These are phyloP conservation scores for Grus americana DNA, from an alignment of 2,113 vertebrate genomes.

Conservation along the genomic window DNA sequence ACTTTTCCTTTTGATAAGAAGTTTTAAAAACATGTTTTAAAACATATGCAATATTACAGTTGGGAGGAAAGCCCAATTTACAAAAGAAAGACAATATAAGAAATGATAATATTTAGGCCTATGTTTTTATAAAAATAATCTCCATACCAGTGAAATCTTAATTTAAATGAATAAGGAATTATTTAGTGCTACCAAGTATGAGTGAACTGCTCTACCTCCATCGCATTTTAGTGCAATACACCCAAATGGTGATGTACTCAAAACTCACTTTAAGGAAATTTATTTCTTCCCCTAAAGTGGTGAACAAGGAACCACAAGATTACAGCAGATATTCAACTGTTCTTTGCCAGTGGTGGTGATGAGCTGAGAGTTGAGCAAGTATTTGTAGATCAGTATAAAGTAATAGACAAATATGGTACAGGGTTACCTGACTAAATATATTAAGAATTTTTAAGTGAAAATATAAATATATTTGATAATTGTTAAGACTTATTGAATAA, in stretches of 20 bases:
- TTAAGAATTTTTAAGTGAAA: not conserved
- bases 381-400: not conserved
- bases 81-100: not conserved
- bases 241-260: not conserved
- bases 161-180: not conserved
- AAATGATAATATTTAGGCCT: not conserved
- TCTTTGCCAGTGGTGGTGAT: not conserved
- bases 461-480: not conserved
- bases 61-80: not conserved
- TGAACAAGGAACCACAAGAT: not conserved
- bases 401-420: not conserved
- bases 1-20: not conserved
- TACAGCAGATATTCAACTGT: not conserved
- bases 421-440: not conserved
- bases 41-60: not conserved
- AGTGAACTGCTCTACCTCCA: not conserved
- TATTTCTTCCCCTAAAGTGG: not conserved
- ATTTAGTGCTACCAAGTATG: not conserved
- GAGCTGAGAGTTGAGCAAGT: not conserved
- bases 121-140: not conserved
- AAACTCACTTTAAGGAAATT: not conserved
- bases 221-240: not conserved
- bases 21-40: not conserved
- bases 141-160: not conserved
- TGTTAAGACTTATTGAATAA: not conserved